These are phyloP conservation scores for Camptogramma bilineatum DNA, from an alignment of 2,888 invertebrate genomes.

Conservation along the genomic window DNA sequence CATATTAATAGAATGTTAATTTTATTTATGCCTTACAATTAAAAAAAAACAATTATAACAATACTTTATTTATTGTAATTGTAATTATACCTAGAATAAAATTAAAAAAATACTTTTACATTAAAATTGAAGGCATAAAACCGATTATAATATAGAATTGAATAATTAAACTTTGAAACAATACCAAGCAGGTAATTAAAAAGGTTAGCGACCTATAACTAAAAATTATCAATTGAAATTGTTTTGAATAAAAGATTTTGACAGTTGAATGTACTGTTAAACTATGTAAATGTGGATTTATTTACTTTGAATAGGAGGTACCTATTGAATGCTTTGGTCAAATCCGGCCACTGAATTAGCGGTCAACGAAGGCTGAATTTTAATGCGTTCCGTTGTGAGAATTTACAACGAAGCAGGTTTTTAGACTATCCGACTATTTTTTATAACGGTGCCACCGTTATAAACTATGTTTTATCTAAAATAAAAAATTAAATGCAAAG, in stretches of 20 bases:
- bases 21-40: not conserved
- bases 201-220: slow-evolving; percentile 34
- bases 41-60: not conserved
- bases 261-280: slow-evolving; percentile 62
- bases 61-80: not conserved
- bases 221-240: slow-evolving; percentile 42
- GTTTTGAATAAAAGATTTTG: slow-evolving; percentile 50
- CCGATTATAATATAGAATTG: slow-evolving; percentile 12
- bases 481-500: too few species aligned
- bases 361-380: slow-evolving; percentile 34
- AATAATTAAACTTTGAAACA: slow-evolving; percentile 29
- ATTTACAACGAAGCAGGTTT: slow-evolving; percentile 34
- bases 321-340: slow-evolving; percentile 50
- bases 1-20: not conserved
- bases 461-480: too few species aligned
- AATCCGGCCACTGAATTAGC: slow-evolving; percentile 46
- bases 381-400: slow-evolving; percentile 32
- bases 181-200: slow-evolving; percentile 35
- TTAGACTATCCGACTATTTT: slow-evolving; percentile 15
- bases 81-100: not conserved
- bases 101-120: not conserved
- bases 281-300: slow-evolving; percentile 32
- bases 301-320: slow-evolving; percentile 48
- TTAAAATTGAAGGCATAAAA: slow-evolving; percentile 3
- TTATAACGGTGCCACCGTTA: too few species aligned